Evolutionary conservation across 2,797 vertebrate genomes (phyloP), one percentile per base, ranked within the genome.

Genomic region (Rhinella marina): DNA sequence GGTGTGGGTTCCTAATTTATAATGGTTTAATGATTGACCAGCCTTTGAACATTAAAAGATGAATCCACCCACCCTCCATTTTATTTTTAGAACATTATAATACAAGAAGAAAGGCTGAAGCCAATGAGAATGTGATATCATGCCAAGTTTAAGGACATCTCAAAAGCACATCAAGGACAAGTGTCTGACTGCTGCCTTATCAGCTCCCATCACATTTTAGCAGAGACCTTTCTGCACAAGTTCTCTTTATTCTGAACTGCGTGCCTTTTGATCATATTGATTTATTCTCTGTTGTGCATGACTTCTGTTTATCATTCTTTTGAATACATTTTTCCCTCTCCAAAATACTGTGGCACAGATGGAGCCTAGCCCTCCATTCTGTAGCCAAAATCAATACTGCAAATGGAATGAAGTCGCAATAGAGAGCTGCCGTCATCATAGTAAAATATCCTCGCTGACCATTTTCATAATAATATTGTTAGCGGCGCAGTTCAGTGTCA

Each of bases 381-480:
- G 10, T 50, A 68, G 59, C 88, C 79, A 68, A 50, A 75, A 77
- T 89, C 88, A 75, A 89, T 89, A 82, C 59, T 70, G 84, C 59
- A 89, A 77, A 86, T 89, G 68, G 32, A 75, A 81, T 89, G 64
- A 76, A 84, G 72, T 66, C 54, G 17, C n/a, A 78, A 85, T 72
- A 72, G 41, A 75, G 82, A 76, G 41, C 41, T 59, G 32, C 80
- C 50, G 27, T 88, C 68, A 81, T 21, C 29, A 72, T 66, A 76
- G 80, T 62, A 82, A 82, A 81, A 87, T 81, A 75, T 59, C 23
- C 27, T 68, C 16, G 48, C 59, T 76, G 50, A 83, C 80, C 81
- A 83, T 62, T 87, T 87, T 70, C 41, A 32, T 66, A 41, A 75
- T 80, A 85, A 88, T 85, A 76, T 62, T 88, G 56, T 88, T 85